Evolutionary conservation across 2,113 vertebrate species (phyloP), one percentile per base, ranked within the genome.

Genomic region (Phrynocephalus versicolor): DNA sequence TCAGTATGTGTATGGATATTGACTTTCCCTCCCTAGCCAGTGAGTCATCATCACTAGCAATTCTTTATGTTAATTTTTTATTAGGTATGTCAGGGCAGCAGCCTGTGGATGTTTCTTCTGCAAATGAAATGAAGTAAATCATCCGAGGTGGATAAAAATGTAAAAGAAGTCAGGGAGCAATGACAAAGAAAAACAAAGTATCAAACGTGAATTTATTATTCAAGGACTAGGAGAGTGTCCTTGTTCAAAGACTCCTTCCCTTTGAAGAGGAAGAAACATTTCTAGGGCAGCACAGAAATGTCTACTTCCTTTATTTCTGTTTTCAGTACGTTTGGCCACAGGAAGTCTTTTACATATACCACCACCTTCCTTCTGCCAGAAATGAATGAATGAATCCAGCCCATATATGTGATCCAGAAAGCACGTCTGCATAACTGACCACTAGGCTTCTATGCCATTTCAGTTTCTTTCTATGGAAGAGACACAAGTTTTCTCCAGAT

Each of bases 1-100:
- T 27, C 74, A 78, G 74, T 58, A 82, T 15, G 10, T 41, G 23
- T 74, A 86, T 69, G 33, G 64, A 45, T 55, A 77, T 25, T 57
- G 33, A 51, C 27, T 39, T 74, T 51, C 65, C 33, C 75, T 81
- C 60, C 82, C 45, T 70, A 76, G 79, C 10, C 21, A 8, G 58
- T 41, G 62, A 86, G n/a, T 76, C 85, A 86, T 76, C 85, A 86
- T 67, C 35, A 76, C 25, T 45, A 51, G 45, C 81, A 65, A 21
- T 65, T 74, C 51, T 21, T 74, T 80, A 65, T 65, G 70, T 74
- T 82, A 82, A 82, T 80, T 81, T 82, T 82, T 69, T 69, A 82
- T 81, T 77, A 82, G 35, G 6, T 2, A 60, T 69, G 64, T 57
- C 74, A 77, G 33, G 41, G 62, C 37, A 75, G 75, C 41, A 65